Conservation (phyloP, 2,113 vertebrate species). For the Hydropotes inermis region DNA sequence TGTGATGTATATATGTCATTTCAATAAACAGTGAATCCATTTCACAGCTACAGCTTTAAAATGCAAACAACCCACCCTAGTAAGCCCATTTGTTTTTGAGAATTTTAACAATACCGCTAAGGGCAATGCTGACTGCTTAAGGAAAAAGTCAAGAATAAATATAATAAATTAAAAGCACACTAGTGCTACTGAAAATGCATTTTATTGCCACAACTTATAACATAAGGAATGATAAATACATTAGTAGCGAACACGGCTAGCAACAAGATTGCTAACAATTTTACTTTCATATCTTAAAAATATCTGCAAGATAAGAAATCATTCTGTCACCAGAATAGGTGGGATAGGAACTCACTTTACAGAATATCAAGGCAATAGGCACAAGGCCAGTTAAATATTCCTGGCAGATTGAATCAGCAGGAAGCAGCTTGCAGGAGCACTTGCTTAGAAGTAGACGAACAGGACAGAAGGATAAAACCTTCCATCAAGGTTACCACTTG, state of each 20-base stretch:
- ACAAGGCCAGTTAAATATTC: background rate
- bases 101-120: background rate
- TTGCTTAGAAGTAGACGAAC: background rate
- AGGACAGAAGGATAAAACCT: background rate
- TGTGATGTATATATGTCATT: background rate
- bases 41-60: background rate
- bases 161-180: background rate
- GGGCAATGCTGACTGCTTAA: background rate
- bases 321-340: background rate
- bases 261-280: background rate
- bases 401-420: slow-evolving; percentile 23
- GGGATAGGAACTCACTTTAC: background rate
- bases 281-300: background rate
- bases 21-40: background rate
- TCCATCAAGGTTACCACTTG: background rate
- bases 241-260: background rate
- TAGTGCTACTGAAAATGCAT: background rate
- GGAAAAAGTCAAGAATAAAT: background rate
- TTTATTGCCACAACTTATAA: background rate
- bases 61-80: background rate
- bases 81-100: background rate
- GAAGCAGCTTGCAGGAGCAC: slow-evolving; percentile 18
- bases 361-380: background rate
- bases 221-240: background rate
- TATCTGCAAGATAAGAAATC: background rate